phyloP scores from a whole-genome alignment of 2,797 vertebrate genomes.

The Oreochromis mossambicus region DNA sequence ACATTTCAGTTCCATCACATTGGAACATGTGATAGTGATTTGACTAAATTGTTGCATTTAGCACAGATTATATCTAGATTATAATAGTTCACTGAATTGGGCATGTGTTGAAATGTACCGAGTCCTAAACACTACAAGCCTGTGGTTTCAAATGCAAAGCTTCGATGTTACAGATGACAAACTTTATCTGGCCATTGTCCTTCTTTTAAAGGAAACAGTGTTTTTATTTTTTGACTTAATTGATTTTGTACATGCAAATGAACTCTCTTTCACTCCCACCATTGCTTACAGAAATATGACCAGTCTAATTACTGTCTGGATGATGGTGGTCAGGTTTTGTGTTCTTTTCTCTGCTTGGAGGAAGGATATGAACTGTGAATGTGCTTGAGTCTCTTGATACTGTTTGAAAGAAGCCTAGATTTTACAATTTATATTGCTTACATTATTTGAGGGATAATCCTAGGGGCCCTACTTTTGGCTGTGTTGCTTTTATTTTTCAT shows the following conservation, averaged over 20 bases:
- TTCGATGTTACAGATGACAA: background rate
- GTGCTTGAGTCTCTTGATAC: conserved; percentile 43
- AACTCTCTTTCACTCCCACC: background rate
- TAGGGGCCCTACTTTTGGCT: background rate
- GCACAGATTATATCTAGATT: background rate
- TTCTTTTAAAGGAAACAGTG: background rate
- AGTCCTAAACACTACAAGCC: background rate
- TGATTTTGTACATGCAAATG: conserved; percentile 37
- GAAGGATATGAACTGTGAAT: conserved; percentile 56
- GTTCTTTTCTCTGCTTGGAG: conserved; percentile 35
- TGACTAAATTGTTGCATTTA: background rate
- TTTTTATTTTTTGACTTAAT: conserved; percentile 3
- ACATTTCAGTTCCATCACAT: background rate
- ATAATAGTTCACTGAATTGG: background rate
- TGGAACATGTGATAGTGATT: background rate
- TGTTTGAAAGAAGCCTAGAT: conserved; percentile 27
- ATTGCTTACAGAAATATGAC: conserved; percentile 14
- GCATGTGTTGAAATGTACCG: background rate
- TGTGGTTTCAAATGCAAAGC: background rate
- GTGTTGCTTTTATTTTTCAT: conserved; percentile 17
- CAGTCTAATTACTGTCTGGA: conserved; percentile 11
- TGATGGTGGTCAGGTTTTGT: conserved; percentile 14
- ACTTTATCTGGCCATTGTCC: background rate
- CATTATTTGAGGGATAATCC: conserved; percentile 23
- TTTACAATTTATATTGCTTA: conserved; percentile 14